Conservation (phyloP, 1,140 invertebrate genomes). For the Belonocnema kinseyi region DNA sequence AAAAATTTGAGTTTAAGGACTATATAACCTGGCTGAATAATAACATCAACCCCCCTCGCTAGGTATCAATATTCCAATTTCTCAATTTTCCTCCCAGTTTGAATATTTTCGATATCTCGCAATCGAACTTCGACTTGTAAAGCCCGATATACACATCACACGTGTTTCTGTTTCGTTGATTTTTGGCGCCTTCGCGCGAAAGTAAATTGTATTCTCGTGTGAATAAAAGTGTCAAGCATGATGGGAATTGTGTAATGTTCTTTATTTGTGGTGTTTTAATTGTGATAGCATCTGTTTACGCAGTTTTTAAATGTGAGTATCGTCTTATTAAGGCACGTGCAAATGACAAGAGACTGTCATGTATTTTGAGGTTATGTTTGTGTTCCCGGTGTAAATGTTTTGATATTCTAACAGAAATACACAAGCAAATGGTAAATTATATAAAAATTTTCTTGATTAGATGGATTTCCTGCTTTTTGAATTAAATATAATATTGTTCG, state of each 20-base stretch:
- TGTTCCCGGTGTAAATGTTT: not conserved
- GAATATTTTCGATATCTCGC: constrained; percentile 19
- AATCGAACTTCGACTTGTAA: not conserved
- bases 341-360: not conserved
- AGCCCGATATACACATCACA: not conserved
- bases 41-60: not conserved
- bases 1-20: too few relatives aligned
- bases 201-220: not conserved
- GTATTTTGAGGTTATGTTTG: constrained; percentile 14
- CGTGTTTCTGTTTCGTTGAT: not conserved
- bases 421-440: not conserved
- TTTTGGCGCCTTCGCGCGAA: constrained; percentile 13
- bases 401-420: too few relatives aligned
- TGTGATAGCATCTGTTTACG: not conserved
- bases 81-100: not conserved
- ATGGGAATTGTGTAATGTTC: not conserved
- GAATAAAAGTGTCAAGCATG: constrained; percentile 8
- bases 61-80: not conserved
- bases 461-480: too few relatives aligned
- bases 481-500: too few relatives aligned
- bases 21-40: too few relatives aligned
- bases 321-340: not conserved
- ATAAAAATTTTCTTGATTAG: too few relatives aligned
- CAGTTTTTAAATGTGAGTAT: constrained; percentile 4
- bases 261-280: not conserved